These are phyloP conservation scores for Laticauda laticaudata DNA, from an alignment of 2,113 vertebrate species.

Conservation along the genomic window DNA sequence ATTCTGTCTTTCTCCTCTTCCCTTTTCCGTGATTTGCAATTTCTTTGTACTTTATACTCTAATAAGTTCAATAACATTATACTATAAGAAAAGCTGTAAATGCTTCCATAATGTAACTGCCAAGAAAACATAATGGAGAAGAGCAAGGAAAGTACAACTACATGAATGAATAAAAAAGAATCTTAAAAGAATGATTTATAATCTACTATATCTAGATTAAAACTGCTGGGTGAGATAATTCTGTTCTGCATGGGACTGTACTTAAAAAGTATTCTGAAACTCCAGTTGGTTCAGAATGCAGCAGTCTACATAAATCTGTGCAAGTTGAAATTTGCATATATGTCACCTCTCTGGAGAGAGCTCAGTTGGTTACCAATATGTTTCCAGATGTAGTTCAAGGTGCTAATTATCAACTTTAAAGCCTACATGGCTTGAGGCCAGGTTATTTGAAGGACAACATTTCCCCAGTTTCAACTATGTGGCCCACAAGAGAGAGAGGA, in stretches of 20 bases:
- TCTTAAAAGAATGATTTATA: neutral
- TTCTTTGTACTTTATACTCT: neutral
- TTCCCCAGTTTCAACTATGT: no score
- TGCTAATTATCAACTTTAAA: neutral
- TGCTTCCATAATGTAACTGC: neutral
- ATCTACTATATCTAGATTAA: neutral
- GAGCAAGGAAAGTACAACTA: neutral
- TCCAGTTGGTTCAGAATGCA: neutral
- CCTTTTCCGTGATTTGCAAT: neutral
- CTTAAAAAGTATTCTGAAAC: neutral
- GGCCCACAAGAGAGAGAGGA: neutral
- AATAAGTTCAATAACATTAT: neutral
- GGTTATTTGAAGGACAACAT: neutral
- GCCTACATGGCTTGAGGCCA: neutral
- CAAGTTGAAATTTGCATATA: neutral
- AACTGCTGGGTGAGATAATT: neutral
- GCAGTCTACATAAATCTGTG: neutral
- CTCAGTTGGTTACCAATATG: neutral
- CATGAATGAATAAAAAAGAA: neutral
- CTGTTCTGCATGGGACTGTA: neutral
- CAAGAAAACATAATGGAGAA: neutral
- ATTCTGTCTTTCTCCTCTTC: neutral
- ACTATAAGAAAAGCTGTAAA: neutral
- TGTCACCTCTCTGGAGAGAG: neutral
- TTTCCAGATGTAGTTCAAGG: neutral